Conservation (phyloP, 1,140 invertebrate species). For the Drosophila rufa region DNA sequence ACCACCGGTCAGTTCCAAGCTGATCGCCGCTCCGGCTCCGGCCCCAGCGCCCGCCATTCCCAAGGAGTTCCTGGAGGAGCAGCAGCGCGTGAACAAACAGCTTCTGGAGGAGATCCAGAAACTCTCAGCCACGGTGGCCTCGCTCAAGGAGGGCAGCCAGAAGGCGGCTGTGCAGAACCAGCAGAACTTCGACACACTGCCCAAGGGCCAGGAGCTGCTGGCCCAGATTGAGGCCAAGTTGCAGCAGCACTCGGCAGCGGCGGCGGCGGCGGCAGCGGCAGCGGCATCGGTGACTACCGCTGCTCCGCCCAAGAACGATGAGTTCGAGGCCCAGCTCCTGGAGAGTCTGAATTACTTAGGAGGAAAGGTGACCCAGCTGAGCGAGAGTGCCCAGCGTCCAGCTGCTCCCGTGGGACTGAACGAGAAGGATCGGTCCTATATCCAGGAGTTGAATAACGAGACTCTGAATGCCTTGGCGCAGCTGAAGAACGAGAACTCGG, state of each 20-base stretch:
- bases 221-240: conserved; percentile 74
- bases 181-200: conserved; percentile 56
- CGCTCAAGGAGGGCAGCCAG: conserved; percentile 85
- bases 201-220: conserved; percentile 61
- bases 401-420: conserved; percentile 47
- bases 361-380: conserved; percentile 50
- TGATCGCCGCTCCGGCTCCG: conserved; percentile 27
- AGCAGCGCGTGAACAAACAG: conserved; percentile 80
- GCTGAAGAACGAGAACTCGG: conserved; percentile 55
- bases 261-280: too few species aligned
- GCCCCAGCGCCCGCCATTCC: conserved; percentile 35
- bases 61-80: conserved; percentile 63
- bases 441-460: conserved; percentile 78
- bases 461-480: conserved; percentile 71
- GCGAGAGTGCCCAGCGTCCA: conserved; percentile 36
- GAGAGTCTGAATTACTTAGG: conserved; percentile 53
- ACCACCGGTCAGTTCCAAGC: conserved; percentile 70
- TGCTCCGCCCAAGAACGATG: conserved; percentile 63
- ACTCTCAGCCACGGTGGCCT: conserved; percentile 86
- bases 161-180: conserved; percentile 60
- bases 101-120: conserved; percentile 87
- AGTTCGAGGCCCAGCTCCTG: conserved; percentile 72
- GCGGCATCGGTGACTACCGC: conserved; percentile 38
- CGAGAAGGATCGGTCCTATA: conserved; percentile 67
- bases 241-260: conserved; percentile 42